Conservation (phyloP, 2,888 invertebrate species). For the Eretmocerus hayati region DNA sequence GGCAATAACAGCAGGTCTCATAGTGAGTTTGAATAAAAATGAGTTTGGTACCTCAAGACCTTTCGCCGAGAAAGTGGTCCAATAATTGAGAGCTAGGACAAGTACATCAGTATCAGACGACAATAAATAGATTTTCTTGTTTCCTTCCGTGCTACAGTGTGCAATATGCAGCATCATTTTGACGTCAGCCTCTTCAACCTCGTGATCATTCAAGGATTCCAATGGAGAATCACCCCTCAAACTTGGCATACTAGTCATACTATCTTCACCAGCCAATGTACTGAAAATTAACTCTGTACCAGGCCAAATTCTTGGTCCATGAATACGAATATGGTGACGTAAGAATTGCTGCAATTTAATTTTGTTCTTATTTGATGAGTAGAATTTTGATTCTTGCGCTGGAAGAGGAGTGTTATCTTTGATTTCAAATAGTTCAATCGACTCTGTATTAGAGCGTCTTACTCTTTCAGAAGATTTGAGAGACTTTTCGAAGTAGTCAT, state of each 20-base stretch:
- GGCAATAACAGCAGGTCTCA: too few relatives aligned
- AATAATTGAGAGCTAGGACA: constrained; percentile 9
- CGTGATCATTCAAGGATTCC: background rate
- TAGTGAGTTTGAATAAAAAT: background rate
- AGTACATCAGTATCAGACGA: constrained; percentile 11
- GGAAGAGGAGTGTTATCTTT: background rate
- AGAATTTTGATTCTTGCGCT: constrained; percentile 2
- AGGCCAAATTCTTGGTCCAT: background rate
- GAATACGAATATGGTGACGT: background rate
- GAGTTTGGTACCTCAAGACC: background rate
- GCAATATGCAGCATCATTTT: constrained; percentile 9
- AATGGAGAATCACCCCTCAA: background rate
- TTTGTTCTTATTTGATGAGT: background rate
- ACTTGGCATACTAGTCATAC: background rate
- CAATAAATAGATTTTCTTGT: constrained; percentile 2
- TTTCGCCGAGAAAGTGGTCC: constrained; percentile 1
- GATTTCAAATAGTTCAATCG: background rate
- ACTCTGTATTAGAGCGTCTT: background rate
- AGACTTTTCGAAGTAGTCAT: constrained; percentile 1
- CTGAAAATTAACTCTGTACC: background rate
- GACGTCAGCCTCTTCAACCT: constrained; percentile 12
- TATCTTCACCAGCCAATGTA: background rate
- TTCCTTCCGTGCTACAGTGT: constrained; percentile 1
- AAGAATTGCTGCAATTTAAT: background rate
- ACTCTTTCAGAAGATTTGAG: constrained; percentile 1